These are phyloP conservation scores for Tupaia tana DNA, from an alignment of 2,113 vertebrate genomes.

Conservation along the genomic window DNA sequence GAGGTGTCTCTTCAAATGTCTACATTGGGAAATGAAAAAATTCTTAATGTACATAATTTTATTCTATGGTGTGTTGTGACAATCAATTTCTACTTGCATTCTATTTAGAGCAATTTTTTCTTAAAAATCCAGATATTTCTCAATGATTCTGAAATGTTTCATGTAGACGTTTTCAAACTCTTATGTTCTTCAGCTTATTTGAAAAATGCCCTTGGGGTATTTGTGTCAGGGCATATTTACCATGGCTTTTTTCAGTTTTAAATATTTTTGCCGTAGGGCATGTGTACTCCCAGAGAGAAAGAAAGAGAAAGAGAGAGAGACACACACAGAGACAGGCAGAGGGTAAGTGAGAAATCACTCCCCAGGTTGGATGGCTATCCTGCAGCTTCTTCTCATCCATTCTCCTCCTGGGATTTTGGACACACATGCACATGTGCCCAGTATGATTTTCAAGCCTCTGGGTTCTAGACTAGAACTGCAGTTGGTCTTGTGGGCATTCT, in stretches of 20 bases:
- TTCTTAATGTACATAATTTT: neutral
- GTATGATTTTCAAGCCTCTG: too few species aligned
- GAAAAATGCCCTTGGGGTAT: neutral
- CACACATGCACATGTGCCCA: too few species aligned
- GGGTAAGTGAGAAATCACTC: too few species aligned
- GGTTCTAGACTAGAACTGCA: too few species aligned
- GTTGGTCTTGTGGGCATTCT: too few species aligned
- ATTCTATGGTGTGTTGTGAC: neutral
- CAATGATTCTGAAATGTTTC: neutral
- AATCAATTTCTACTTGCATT: neutral
- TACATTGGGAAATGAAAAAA: neutral
- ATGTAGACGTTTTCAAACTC: neutral
- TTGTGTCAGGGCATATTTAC: neutral
- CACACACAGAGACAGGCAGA: too few species aligned
- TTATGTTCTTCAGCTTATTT: slow-evolving; percentile 42
- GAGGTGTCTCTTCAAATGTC: neutral
- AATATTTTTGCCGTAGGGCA: too few species aligned
- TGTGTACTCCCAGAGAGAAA: too few species aligned
- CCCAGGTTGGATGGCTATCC: too few species aligned
- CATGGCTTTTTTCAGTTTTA: neutral
- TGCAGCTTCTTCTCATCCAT: too few species aligned
- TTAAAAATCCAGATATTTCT: slow-evolving; percentile 1
- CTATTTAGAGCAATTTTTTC: neutral
- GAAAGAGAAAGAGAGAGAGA: too few species aligned
- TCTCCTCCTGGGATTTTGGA: too few species aligned